Conservation (phyloP, 2,797 vertebrate genomes). For the Mallotus villosus region DNA sequence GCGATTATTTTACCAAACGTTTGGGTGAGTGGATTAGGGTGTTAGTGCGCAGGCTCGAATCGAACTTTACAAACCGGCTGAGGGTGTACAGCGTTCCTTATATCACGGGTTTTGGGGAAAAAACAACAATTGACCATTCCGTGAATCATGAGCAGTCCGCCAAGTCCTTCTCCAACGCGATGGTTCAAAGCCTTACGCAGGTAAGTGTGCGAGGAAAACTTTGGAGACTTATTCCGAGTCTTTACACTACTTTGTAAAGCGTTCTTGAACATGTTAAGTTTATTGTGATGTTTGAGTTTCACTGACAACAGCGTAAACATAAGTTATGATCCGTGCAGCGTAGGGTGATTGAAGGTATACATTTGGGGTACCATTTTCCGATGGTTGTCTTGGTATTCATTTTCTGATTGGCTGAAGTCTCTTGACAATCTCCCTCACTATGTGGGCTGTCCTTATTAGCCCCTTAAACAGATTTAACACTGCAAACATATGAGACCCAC, state of each 20-base stretch:
- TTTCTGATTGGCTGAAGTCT: background rate
- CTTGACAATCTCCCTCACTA: conserved; percentile 6
- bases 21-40: conserved; percentile 30
- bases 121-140: background rate
- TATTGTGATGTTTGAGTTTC: background rate
- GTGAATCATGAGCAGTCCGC: conserved; percentile 52
- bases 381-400: background rate
- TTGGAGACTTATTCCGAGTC: background rate
- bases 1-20: background rate
- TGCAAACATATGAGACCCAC: conserved; percentile 27
- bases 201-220: conserved; percentile 36
- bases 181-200: conserved; percentile 68
- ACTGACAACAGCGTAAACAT: no score
- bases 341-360: no score
- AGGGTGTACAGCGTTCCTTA: background rate
- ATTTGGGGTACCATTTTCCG: background rate
- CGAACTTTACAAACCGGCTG: background rate
- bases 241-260: background rate
- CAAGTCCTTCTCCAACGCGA: conserved; percentile 61
- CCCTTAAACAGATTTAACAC: conserved; percentile 34
- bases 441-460: conserved; percentile 31
- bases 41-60: conserved; percentile 19
- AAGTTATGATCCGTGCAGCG: no score
- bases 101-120: background rate
- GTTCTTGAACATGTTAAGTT: background rate